Conservation (phyloP, 2,888 invertebrate genomes). For the Acronicta psi region DNA sequence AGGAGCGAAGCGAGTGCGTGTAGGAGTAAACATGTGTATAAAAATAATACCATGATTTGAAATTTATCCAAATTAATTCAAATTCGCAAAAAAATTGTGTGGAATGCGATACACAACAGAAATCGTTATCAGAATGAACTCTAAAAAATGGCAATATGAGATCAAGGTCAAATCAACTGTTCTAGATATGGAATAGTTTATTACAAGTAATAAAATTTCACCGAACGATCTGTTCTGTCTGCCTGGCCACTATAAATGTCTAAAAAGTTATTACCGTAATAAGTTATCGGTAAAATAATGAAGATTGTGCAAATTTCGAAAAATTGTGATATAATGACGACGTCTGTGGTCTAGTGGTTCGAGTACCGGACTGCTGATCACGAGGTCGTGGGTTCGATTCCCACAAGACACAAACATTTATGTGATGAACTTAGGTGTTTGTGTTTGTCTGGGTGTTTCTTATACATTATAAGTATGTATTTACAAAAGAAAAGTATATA, state of each 20-base stretch:
- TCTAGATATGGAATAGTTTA: slow-evolving; percentile 54
- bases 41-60: not conserved
- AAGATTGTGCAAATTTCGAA: slow-evolving; percentile 18
- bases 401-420: too few species aligned
- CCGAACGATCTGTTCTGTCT: slow-evolving; percentile 6
- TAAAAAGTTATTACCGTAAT: slow-evolving; percentile 11
- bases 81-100: slow-evolving; percentile 1
- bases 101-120: slow-evolving; percentile 13
- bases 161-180: slow-evolving; percentile 44
- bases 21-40: too few species aligned
- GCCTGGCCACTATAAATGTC: not conserved
- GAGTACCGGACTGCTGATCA: too few species aligned
- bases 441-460: too few species aligned
- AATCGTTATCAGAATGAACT: slow-evolving; percentile 23
- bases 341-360: too few species aligned
- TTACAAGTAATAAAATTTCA: slow-evolving; percentile 37
- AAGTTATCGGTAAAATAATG: slow-evolving; percentile 35
- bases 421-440: too few species aligned
- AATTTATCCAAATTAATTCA: not conserved
- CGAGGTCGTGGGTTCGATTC: too few species aligned
- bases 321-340: too few species aligned
- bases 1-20: too few species aligned
- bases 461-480: too few species aligned
- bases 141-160: slow-evolving; percentile 26
- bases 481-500: too few species aligned